phyloP scores from a whole-genome alignment of 2,888 invertebrate genomes.

The Mythimna albipuncta region DNA sequence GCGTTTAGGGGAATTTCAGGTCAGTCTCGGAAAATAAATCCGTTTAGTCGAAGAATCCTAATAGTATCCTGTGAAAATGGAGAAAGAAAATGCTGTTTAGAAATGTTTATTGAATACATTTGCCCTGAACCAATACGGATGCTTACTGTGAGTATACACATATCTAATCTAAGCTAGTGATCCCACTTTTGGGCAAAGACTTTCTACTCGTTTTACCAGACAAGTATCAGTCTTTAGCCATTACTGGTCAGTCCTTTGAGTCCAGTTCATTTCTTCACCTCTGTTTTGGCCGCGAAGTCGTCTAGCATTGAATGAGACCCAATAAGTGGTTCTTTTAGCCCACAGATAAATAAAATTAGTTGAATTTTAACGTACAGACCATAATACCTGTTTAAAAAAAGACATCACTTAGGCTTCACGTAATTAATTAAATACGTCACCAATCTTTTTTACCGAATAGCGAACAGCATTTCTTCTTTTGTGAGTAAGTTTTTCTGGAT shows the following conservation, averaged over 20 bases:
- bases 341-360: no score
- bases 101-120: not conserved
- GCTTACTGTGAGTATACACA: not conserved
- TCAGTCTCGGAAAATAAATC: conserved; percentile 12
- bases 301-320: no score
- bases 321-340: no score
- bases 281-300: no score
- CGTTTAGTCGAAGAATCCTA: not conserved
- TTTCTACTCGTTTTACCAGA: no score
- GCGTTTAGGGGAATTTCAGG: conserved; percentile 2
- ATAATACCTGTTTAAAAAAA: no score
- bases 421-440: not conserved
- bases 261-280: no score
- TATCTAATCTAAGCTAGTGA: not conserved
- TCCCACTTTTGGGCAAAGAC: no score
- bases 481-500: not conserved
- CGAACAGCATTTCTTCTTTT: not conserved
- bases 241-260: no score
- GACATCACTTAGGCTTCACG: not conserved
- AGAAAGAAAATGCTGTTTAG: conserved; percentile 2
- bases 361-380: no score
- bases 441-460: not conserved
- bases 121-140: no score
- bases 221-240: no score
- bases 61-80: not conserved